A percentile compares a stretch with the other conserved stretches of the same genome.
Evolutionary conservation across 2,888 invertebrate genomes (phyloP).

Genomic region (Operophtera brumata): DNA sequence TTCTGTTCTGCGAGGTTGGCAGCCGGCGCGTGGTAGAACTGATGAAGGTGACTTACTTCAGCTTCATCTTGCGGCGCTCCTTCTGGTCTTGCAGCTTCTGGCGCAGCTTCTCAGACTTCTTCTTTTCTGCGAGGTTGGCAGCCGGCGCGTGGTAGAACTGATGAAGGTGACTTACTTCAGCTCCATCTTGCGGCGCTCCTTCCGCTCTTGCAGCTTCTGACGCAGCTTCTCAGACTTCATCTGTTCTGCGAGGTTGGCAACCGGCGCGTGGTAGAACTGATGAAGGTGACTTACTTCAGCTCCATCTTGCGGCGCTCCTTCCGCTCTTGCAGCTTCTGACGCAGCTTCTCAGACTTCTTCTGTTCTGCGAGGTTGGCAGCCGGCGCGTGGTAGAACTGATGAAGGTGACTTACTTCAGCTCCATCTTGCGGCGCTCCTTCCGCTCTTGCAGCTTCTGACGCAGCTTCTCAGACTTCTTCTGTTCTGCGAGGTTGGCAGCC

Average conservation of each 20-base stretch:
- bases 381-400: slow-evolving; percentile 94
- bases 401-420: slow-evolving; percentile 83
- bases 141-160: slow-evolving; percentile 95
- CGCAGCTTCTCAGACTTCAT: slow-evolving; percentile 89
- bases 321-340: slow-evolving; percentile 87
- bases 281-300: slow-evolving; percentile 82
- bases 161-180: slow-evolving; percentile 82
- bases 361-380: slow-evolving; percentile 88
- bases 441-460: slow-evolving; percentile 88
- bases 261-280: slow-evolving; percentile 94
- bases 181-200: slow-evolving; percentile 89
- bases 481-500: slow-evolving; percentile 86
- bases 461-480: slow-evolving; percentile 89
- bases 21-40: slow-evolving; percentile 93
- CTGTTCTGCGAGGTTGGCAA: slow-evolving; percentile 86
- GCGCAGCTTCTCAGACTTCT: slow-evolving; percentile 89
- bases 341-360: slow-evolving; percentile 88
- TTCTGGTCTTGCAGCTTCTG: slow-evolving; percentile 88
- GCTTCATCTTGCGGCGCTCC: slow-evolving; percentile 89
- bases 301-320: slow-evolving; percentile 90
- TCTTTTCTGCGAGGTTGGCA: slow-evolving; percentile 84
- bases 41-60: slow-evolving; percentile 85
- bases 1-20: slow-evolving; percentile 86
- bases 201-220: slow-evolving; percentile 87
- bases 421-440: slow-evolving; percentile 89